Percentiles rank a stretch among this genome's conserved stretches.
Evolutionary conservation across 1,140 invertebrate species (phyloP).

Genomic region (Paramacrobiotus metropolitanus): DNA sequence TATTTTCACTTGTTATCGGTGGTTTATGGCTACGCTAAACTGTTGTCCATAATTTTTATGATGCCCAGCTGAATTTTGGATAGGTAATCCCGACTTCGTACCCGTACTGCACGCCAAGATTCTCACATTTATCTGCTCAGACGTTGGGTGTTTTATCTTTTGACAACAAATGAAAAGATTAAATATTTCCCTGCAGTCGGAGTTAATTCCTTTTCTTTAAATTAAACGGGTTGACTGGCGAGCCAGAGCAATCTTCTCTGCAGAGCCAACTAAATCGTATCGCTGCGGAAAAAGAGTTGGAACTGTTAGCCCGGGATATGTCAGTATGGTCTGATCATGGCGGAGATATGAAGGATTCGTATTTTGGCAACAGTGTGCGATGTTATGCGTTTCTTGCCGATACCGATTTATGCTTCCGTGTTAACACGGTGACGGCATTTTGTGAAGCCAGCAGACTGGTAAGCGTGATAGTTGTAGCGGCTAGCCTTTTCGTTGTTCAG

Average conservation of each 20-base stretch:
- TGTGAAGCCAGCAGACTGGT: slow-evolving; percentile 46
- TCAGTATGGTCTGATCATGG: slow-evolving; percentile 49
- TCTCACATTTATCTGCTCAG: slow-evolving; percentile 70
- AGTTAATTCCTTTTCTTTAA: slow-evolving; percentile 57
- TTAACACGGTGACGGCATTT: slow-evolving; percentile 57
- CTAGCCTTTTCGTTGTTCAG: too few species aligned
- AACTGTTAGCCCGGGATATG: slow-evolving; percentile 32
- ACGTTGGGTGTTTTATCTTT: slow-evolving; percentile 56
- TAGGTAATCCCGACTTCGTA: slow-evolving; percentile 37
- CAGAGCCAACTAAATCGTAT: slow-evolving; percentile 11
- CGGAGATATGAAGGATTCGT: slow-evolving; percentile 39
- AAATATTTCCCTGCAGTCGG: slow-evolving; percentile 60
- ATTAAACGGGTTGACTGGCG: too few species aligned
- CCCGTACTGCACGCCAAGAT: slow-evolving; percentile 51
- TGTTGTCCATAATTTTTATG: too few species aligned
- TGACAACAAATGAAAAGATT: slow-evolving; percentile 37
- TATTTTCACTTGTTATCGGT: too few species aligned
- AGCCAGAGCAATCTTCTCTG: not conserved
- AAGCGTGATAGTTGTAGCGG: too few species aligned
- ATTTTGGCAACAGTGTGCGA: slow-evolving; percentile 43
- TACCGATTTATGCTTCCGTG: slow-evolving; percentile 41
- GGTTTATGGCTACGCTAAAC: too few species aligned
- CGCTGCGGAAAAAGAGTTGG: slow-evolving; percentile 21
- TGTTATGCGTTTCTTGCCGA: slow-evolving; percentile 51
- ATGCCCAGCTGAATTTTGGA: too few species aligned